Conservation (phyloP, 2,113 vertebrate genomes). For the Dicaeum eximium region DNA sequence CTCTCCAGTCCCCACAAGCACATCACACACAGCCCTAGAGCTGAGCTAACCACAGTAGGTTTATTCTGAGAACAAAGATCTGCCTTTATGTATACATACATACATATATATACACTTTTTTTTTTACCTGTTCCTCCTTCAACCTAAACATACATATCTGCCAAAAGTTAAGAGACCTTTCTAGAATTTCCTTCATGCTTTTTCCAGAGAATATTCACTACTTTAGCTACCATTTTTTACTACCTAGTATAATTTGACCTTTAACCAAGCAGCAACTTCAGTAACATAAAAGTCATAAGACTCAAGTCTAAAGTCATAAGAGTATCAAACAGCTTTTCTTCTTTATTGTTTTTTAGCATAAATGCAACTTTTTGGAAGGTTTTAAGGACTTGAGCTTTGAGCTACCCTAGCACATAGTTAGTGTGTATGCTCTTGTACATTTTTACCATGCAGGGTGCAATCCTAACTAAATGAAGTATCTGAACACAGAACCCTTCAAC, state of each 20-base stretch:
- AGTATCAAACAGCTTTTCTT: neutral
- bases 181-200: neutral
- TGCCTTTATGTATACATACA: neutral
- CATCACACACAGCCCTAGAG: neutral
- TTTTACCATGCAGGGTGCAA: neutral
- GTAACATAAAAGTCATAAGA: neutral
- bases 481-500: neutral
- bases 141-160: neutral
- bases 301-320: neutral
- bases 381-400: neutral
- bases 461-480: neutral
- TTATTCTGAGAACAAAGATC: neutral
- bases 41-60: neutral
- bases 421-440: neutral
- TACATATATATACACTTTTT: too few relatives aligned
- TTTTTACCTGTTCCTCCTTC: neutral
- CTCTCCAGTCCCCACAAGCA: neutral
- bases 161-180: neutral
- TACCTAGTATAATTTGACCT: neutral
- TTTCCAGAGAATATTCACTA: neutral
- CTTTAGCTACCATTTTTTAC: neutral
- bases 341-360: neutral
- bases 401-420: neutral
- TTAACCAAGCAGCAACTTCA: neutral
- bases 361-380: neutral